These are phyloP conservation scores for Malurus melanocephalus DNA, from an alignment of 2,113 vertebrate genomes.

Conservation along the genomic window DNA sequence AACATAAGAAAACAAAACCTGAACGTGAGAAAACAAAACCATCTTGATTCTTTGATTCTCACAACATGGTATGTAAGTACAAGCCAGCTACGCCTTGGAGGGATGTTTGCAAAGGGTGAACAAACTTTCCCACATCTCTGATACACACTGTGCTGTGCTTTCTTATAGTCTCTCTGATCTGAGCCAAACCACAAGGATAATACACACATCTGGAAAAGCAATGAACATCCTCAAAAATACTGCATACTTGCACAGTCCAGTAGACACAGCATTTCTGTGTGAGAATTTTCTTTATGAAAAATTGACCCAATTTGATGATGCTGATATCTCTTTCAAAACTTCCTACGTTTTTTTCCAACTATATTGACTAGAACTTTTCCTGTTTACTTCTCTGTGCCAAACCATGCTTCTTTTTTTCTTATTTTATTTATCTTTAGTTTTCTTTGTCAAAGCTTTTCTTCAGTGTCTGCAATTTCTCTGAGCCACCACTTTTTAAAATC, in stretches of 20 bases:
- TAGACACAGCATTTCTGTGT: background rate
- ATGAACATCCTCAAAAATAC: slow-evolving; percentile 10
- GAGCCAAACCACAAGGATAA: slow-evolving; percentile 55
- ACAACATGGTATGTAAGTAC: background rate
- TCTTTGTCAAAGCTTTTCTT: background rate
- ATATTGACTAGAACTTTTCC: background rate
- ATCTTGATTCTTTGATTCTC: background rate
- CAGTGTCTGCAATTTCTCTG: background rate
- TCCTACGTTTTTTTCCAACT: background rate
- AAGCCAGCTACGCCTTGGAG: background rate
- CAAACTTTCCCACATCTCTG: slow-evolving; percentile 46
- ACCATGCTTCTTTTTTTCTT: background rate
- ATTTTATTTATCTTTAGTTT: background rate
- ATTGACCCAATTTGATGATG: background rate
- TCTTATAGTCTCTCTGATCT: slow-evolving; percentile 1
- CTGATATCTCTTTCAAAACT: background rate
- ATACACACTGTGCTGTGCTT: background rate
- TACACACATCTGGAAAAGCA: slow-evolving; percentile 41
- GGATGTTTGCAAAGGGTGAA: background rate
- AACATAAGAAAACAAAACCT: background rate
- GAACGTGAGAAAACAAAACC: background rate
- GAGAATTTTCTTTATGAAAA: slow-evolving; percentile 23
- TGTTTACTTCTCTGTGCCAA: background rate
- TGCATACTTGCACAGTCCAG: background rate
- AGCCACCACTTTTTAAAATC: background rate